Evolutionary conservation across 2,888 invertebrate genomes (phyloP).

Genomic region (Scrobipalpa costella): DNA sequence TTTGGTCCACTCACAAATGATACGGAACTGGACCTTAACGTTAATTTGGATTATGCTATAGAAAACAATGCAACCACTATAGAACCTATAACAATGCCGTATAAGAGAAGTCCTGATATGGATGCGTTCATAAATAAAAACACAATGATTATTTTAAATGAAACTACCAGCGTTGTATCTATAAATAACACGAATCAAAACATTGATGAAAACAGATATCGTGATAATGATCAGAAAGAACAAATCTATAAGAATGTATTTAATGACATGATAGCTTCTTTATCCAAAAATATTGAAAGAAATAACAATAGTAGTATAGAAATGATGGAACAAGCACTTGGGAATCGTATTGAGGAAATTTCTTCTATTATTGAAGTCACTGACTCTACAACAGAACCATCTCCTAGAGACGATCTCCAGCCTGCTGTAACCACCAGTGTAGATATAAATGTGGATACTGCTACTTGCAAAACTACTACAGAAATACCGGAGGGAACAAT

Average conservation of each 20-base stretch:
- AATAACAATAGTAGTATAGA: conserved; percentile 60
- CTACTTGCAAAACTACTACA: conserved; percentile 17
- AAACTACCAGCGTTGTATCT: conserved; percentile 33
- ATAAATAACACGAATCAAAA: conserved; percentile 46
- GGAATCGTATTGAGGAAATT: conserved; percentile 10
- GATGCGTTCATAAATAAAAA: conserved; percentile 11
- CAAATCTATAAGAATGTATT: conserved; percentile 39
- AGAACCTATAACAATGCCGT: conserved; percentile 17
- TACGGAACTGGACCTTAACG: conserved; percentile 29
- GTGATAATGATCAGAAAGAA: conserved; percentile 33
- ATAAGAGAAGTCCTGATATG: conserved; percentile 15
- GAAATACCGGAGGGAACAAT: conserved; percentile 3
- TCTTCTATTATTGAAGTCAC: not conserved
- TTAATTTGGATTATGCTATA: conserved; percentile 18
- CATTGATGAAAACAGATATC: conserved; percentile 45
- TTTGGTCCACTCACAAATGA: conserved; percentile 41
- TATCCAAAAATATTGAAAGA: conserved; percentile 58
- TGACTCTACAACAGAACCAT: not conserved
- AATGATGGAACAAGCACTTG: conserved; percentile 46
- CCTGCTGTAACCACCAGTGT: not conserved
- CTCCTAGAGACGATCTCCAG: not conserved
- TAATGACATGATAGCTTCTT: conserved; percentile 49
- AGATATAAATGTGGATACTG: not conserved
- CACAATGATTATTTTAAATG: conserved; percentile 30
- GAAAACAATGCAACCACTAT: conserved; percentile 18